Conservation (phyloP, 2,113 vertebrate genomes). For the Tupaia tana region DNA sequence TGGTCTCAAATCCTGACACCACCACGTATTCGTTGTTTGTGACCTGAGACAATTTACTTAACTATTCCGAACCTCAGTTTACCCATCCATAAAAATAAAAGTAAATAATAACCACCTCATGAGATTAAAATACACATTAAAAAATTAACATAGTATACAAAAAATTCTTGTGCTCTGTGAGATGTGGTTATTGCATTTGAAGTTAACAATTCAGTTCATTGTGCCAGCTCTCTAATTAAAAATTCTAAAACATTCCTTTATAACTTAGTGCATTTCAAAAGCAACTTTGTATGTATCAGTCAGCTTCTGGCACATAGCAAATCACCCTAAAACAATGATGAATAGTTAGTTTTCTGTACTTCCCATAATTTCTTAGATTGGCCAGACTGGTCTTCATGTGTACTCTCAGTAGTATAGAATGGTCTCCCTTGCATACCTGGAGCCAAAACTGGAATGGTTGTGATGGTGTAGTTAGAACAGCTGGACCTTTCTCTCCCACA, state of each 20-base stretch:
- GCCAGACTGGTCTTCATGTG: neutral
- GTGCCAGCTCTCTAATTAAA: neutral
- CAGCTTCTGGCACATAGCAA: neutral
- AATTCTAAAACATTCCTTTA: neutral
- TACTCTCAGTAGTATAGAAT: neutral
- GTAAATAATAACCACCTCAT: neutral
- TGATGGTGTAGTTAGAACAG: neutral
- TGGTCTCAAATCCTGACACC: neutral
- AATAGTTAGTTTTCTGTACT: neutral
- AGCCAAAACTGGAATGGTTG: neutral
- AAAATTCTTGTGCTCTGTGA: neutral
- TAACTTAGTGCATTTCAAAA: constrained; percentile 9
- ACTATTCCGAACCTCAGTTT: neutral
- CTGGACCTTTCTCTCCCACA: neutral
- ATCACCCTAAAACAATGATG: neutral
- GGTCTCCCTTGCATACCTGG: neutral
- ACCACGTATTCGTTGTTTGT: neutral
- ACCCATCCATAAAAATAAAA: constrained; percentile 27
- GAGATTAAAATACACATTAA: neutral
- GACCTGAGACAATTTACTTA: neutral
- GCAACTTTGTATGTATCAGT: neutral
- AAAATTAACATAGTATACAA: neutral
- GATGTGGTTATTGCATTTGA: neutral
- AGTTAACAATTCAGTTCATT: neutral
- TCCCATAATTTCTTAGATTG: neutral